Percentiles rank a stretch among this genome's conserved stretches.
phyloP scores from a whole-genome alignment of 2,888 invertebrate species.

The Thyatira batis region DNA sequence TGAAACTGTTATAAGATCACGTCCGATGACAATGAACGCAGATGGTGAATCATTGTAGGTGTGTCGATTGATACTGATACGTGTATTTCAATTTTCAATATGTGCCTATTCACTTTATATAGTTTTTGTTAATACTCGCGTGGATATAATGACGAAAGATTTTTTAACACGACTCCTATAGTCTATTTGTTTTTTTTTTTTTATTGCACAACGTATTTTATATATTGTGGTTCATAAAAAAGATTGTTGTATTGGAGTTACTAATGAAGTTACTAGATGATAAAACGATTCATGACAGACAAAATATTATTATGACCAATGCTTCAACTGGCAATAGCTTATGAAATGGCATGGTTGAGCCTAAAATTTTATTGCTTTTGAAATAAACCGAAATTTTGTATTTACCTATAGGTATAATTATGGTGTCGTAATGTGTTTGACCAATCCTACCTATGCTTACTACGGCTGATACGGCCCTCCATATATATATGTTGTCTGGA shows the following conservation, averaged over 20 bases:
- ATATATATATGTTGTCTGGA: too few relatives aligned
- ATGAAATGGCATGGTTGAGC: not conserved
- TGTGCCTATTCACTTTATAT: constrained; percentile 26
- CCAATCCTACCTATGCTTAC: too few relatives aligned
- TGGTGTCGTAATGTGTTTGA: too few relatives aligned
- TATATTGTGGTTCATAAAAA: not conserved
- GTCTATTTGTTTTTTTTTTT: constrained; percentile 1
- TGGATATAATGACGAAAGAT: not conserved
- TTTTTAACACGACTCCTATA: not conserved
- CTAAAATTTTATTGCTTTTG: not conserved
- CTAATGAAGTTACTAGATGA: not conserved
- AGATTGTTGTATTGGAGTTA: not conserved
- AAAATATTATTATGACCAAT: not conserved
- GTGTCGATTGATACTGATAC: constrained; percentile 30
- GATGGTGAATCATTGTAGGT: constrained; percentile 37
- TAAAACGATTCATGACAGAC: not conserved
- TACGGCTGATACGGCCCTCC: too few relatives aligned
- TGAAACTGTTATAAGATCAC: constrained; percentile 30
- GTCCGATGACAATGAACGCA: constrained; percentile 25
- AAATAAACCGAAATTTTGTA: not conserved
- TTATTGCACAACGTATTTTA: not conserved
- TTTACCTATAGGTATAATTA: not conserved
- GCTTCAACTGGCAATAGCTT: not conserved
- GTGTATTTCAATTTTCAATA: constrained; percentile 40
- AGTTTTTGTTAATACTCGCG: constrained; percentile 29